These are phyloP conservation scores for Pachypsylla venusta DNA, from an alignment of 1,140 invertebrate genomes.

Conservation along the genomic window DNA sequence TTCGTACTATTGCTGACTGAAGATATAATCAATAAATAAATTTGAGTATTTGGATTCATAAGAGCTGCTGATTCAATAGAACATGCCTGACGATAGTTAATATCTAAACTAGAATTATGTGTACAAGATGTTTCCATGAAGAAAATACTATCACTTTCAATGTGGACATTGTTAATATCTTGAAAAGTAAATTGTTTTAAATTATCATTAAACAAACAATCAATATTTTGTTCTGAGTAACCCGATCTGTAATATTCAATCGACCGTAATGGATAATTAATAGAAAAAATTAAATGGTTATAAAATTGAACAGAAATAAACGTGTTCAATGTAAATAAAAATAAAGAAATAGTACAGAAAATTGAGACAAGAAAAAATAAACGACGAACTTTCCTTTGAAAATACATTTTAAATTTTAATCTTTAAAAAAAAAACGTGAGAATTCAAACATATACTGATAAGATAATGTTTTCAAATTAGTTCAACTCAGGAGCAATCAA, in stretches of 20 bases:
- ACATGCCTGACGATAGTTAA: conserved; percentile 28
- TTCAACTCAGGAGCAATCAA: no score
- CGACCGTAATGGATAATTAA: neutral
- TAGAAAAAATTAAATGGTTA: neutral
- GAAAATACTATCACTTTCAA: conserved; percentile 20
- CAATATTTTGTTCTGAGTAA: neutral
- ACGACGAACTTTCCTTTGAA: no score
- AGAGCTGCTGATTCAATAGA: conserved; percentile 29
- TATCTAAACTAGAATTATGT: conserved; percentile 14
- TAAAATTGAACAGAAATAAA: no score
- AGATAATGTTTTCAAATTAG: no score
- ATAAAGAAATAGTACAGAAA: no score
- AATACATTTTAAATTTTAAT: no score
- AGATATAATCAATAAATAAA: conserved; percentile 23
- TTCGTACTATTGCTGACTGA: conserved; percentile 14
- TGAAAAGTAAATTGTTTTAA: neutral
- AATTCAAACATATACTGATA: no score
- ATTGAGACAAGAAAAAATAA: no score
- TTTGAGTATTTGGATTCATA: conserved; percentile 21
- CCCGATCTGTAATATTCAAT: neutral
- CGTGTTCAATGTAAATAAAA: no score
- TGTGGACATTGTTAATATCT: neutral
- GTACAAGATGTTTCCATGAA: conserved; percentile 25
- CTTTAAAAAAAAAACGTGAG: no score
- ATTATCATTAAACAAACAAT: neutral